These are phyloP conservation scores for Ophioninae sp. DNA, from an alignment of 2,888 invertebrate genomes.

Conservation along the genomic window DNA sequence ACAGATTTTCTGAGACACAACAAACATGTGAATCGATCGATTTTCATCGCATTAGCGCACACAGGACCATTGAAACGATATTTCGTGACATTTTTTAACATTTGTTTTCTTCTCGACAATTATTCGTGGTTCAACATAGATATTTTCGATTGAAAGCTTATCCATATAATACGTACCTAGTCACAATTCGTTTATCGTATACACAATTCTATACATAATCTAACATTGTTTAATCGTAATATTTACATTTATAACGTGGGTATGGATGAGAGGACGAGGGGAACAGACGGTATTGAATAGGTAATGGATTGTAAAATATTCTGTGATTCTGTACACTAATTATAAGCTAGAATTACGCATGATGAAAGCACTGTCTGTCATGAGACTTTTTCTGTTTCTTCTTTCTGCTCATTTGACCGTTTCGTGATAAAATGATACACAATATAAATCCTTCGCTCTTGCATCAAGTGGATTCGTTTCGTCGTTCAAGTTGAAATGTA, in stretches of 20 bases:
- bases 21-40: constrained; percentile 39
- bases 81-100: neutral
- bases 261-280: neutral
- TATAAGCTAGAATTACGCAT: constrained; percentile 46
- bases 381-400: constrained; percentile 61
- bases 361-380: constrained; percentile 64
- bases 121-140: constrained; percentile 24
- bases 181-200: constrained; percentile 37
- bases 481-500: constrained; percentile 30
- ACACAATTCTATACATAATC: constrained; percentile 43
- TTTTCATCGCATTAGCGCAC: constrained; percentile 20
- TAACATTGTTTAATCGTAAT: constrained; percentile 59
- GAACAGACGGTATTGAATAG: constrained; percentile 56
- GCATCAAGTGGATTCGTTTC: constrained; percentile 28
- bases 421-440: constrained; percentile 40
- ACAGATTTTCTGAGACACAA: constrained; percentile 46
- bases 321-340: constrained; percentile 44
- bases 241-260: constrained; percentile 75
- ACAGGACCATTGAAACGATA: constrained; percentile 26
- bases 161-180: constrained; percentile 39
- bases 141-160: constrained; percentile 39
- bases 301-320: constrained; percentile 62
- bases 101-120: constrained; percentile 24
- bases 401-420: constrained; percentile 12
- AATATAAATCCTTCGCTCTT: constrained; percentile 33